Percentiles rank a stretch among this genome's conserved stretches.
phyloP scores from a whole-genome alignment of 2,888 invertebrate species.

The Sarcophaga rosellei region DNA sequence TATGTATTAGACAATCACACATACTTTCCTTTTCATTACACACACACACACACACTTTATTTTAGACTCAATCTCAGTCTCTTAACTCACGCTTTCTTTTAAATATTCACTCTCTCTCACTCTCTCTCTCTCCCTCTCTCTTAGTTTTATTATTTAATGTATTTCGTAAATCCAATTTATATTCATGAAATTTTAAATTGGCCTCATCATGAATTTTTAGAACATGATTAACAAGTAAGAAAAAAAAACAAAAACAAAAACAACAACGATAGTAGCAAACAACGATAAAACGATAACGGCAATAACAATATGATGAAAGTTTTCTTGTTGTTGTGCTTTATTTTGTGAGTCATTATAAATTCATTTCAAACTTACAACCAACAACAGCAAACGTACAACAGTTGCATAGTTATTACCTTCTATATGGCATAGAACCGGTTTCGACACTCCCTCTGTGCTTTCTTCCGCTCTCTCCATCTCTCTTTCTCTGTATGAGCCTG shows the following conservation, averaged over 20 bases:
- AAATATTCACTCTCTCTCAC: neutral
- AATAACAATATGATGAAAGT: conserved; percentile 15
- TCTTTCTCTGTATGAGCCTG: neutral
- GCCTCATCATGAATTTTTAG: conserved; percentile 64
- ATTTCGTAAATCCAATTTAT: conserved; percentile 70
- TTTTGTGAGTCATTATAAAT: conserved; percentile 62
- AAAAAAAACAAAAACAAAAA: conserved; percentile 4
- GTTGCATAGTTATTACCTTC: conserved; percentile 53
- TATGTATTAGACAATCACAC: neutral
- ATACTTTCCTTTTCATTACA: neutral
- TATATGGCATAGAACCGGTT: neutral
- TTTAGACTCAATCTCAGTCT: neutral
- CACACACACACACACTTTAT: neutral
- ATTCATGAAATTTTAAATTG: conserved; percentile 72
- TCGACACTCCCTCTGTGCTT: neutral
- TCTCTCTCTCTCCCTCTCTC: neutral
- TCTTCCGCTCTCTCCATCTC: neutral
- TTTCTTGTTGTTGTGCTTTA: conserved; percentile 34
- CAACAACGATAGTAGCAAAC: conserved; percentile 24
- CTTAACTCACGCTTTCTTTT: neutral
- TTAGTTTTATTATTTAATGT: conserved; percentile 51
- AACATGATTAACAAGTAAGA: conserved; percentile 50
- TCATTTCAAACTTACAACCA: conserved; percentile 59
- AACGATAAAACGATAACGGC: neutral
- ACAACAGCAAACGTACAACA: conserved; percentile 14